Conservation (phyloP, 2,888 invertebrate species). For the Monoplex corrugatus region DNA sequence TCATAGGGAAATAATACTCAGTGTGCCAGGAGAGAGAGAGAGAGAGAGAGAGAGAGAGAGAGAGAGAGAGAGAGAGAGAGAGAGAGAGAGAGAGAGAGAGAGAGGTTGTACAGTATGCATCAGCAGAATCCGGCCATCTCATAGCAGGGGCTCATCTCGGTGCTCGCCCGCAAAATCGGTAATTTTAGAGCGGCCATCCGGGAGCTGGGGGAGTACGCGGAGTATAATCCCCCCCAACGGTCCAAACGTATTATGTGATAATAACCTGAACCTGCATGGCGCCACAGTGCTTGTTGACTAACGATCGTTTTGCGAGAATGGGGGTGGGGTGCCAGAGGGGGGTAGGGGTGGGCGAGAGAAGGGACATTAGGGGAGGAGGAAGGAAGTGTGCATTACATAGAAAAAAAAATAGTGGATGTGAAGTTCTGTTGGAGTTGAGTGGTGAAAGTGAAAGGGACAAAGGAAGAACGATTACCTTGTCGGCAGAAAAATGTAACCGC, state of each 20-base stretch:
- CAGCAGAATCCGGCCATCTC: neutral
- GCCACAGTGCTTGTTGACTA: constrained; percentile 25
- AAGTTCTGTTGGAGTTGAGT: neutral
- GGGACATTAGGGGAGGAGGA: neutral
- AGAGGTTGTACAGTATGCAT: neutral
- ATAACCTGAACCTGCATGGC: constrained; percentile 12
- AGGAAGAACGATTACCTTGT: neutral
- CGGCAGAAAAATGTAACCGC: too few relatives aligned
- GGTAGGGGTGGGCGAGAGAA: neutral
- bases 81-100: neutral
- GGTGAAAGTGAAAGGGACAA: neutral
- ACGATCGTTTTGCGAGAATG: constrained; percentile 2
- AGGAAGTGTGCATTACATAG: neutral
- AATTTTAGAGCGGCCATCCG: neutral
- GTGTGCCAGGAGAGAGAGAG: neutral
- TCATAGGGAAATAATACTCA: constrained; percentile 10
- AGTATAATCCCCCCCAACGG: neutral
- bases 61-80: neutral
- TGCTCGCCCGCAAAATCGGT: neutral
- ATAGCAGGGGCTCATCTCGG: neutral
- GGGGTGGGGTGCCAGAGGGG: neutral
- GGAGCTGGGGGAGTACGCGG: too few relatives aligned
- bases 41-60: neutral
- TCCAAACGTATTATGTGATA: constrained; percentile 8
- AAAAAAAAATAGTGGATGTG: constrained; percentile 9